Percentiles rank a stretch among this genome's conserved stretches.
phyloP scores from a whole-genome alignment of 2,888 invertebrate species.

The Vandiemenella viatica region DNA sequence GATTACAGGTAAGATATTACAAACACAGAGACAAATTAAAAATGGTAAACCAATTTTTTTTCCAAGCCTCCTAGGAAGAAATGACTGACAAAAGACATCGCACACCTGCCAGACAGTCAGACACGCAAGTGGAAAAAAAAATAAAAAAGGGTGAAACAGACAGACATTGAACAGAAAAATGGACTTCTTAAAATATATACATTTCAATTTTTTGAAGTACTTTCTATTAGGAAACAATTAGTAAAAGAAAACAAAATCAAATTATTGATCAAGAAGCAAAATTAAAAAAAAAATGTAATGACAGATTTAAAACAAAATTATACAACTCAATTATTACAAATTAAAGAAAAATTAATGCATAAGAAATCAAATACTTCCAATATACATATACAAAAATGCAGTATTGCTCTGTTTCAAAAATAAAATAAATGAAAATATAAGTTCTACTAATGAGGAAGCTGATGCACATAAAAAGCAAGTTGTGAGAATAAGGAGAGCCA shows the following conservation, averaged over 20 bases:
- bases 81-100: constrained; percentile 13
- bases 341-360: neutral
- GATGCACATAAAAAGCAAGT: neutral
- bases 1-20: too few relatives aligned
- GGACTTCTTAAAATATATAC: too few relatives aligned
- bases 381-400: neutral
- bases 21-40: too few relatives aligned
- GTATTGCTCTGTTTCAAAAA: neutral
- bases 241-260: neutral
- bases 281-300: constrained; percentile 1
- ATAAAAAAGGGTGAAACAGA: neutral
- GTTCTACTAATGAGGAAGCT: too few relatives aligned
- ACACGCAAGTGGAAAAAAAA: neutral
- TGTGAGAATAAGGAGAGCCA: neutral
- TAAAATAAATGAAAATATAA: neutral
- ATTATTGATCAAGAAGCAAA: constrained; percentile 1
- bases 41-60: too few relatives aligned
- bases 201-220: too few relatives aligned
- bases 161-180: too few relatives aligned
- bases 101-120: constrained; percentile 5
- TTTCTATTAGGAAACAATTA: too few relatives aligned
- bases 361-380: neutral
- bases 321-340: neutral
- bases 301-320: neutral
- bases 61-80: too few relatives aligned